Evolutionary conservation across 2,113 vertebrate species (phyloP).

Genomic region (Rynchops niger): DNA sequence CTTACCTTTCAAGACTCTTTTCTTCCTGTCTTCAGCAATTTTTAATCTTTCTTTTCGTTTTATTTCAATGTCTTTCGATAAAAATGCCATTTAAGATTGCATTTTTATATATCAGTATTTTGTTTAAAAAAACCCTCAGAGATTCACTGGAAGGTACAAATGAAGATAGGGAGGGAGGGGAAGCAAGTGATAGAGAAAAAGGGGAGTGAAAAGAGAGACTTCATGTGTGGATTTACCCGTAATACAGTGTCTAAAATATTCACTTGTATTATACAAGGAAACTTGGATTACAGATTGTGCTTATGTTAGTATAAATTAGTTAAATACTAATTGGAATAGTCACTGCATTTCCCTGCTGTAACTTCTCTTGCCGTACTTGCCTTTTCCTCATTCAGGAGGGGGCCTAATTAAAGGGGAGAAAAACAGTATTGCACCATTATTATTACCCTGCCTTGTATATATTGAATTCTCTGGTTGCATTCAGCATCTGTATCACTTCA

Average conservation of each 20-base stretch:
- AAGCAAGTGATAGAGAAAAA: not conserved
- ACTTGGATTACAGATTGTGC: not conserved
- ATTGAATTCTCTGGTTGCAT: not conserved
- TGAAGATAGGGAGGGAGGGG: not conserved
- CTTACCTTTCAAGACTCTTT: not conserved
- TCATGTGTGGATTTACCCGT: not conserved
- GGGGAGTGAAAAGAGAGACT: not conserved
- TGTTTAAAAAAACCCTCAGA: not conserved
- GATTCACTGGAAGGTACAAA: not conserved
- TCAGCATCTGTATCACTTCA: not conserved
- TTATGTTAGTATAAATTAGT: not conserved
- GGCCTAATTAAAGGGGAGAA: not conserved
- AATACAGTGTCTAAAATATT: not conserved
- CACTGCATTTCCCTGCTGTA: not conserved
- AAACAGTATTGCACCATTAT: not conserved
- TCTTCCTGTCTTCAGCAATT: not conserved
- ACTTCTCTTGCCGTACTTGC: not conserved
- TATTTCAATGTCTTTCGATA: not conserved
- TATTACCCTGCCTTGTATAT: not conserved
- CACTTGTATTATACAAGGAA: not conserved
- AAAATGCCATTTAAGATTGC: not conserved
- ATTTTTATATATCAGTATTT: not conserved
- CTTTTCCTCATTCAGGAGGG: not conserved
- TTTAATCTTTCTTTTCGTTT: not conserved
- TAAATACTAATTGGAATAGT: not conserved